A percentile compares a stretch with the other conserved stretches of the same genome.
phyloP scores from a whole-genome alignment of 2,888 invertebrate species.

The Euzetes globulus region DNA sequence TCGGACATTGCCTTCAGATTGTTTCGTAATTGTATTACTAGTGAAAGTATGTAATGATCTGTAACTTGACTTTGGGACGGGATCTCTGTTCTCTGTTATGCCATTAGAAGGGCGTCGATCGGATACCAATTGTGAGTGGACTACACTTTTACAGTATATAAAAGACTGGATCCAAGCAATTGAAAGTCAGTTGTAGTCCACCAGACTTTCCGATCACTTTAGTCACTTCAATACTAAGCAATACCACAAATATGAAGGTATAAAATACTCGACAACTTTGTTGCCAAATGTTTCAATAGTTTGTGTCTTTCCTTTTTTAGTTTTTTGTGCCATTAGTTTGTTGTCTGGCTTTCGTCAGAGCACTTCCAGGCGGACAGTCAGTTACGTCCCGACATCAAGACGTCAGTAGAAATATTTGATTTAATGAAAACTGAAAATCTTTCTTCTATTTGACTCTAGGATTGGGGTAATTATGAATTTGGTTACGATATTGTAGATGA shows the following conservation, averaged over 20 bases:
- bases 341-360: slow-evolving; percentile 1
- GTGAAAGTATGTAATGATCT: not conserved
- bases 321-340: slow-evolving; percentile 23
- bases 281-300: not conserved
- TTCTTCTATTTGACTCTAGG: not conserved
- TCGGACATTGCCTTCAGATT: slow-evolving; percentile 29
- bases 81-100: not conserved
- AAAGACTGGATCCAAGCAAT: not conserved
- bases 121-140: slow-evolving; percentile 19
- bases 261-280: not conserved
- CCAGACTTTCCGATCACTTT: not conserved
- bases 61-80: not conserved
- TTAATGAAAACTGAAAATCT: not conserved
- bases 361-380: slow-evolving; percentile 19
- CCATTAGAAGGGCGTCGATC: slow-evolving; percentile 16
- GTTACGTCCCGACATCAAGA: slow-evolving; percentile 19
- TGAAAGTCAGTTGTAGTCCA: not conserved
- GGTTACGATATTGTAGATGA: slow-evolving; percentile 26
- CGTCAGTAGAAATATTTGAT: not conserved
- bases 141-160: not conserved
- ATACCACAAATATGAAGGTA: not conserved
- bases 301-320: not conserved
- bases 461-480: slow-evolving; percentile 27
- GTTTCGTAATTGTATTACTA: slow-evolving; percentile 16
- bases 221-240: not conserved